Evolutionary conservation across 2,113 vertebrate genomes (phyloP).

Genomic region (Anas platyrhynchos): DNA sequence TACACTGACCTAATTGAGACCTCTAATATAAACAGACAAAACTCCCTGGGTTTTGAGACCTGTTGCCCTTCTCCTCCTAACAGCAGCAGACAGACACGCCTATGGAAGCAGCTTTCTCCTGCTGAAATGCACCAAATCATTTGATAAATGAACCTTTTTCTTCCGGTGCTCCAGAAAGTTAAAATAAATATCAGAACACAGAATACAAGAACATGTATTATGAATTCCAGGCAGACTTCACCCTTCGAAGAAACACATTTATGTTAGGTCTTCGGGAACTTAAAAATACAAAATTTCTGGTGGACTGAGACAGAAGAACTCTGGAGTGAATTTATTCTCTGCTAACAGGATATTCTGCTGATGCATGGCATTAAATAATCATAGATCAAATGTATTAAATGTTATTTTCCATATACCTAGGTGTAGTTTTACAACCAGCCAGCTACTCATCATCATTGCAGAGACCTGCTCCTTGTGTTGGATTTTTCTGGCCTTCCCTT

Average conservation of each 20-base stretch:
- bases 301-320: background rate
- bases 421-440: background rate
- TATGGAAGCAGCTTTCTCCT: background rate
- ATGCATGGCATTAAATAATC: background rate
- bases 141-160: slow-evolving; percentile 27
- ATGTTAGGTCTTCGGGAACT: slow-evolving; percentile 1
- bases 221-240: slow-evolving; percentile 8
- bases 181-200: slow-evolving; percentile 23
- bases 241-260: background rate
- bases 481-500: background rate
- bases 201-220: background rate
- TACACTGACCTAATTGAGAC: slow-evolving; percentile 11
- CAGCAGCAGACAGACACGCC: background rate
- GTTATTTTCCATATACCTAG: background rate
- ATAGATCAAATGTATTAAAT: background rate
- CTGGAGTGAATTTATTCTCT: slow-evolving; percentile 1
- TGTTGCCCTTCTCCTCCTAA: slow-evolving; percentile 4
- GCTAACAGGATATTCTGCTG: background rate
- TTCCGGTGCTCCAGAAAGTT: slow-evolving; percentile 18
- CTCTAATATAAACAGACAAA: slow-evolving; percentile 5
- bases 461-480: background rate
- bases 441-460: background rate
- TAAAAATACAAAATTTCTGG: slow-evolving; percentile 5
- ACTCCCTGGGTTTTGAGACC: background rate
- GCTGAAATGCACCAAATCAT: background rate